Base-by-base conservation (phyloP, 2,888 invertebrate genomes). In the Aspidiotus rigidus region DNA sequence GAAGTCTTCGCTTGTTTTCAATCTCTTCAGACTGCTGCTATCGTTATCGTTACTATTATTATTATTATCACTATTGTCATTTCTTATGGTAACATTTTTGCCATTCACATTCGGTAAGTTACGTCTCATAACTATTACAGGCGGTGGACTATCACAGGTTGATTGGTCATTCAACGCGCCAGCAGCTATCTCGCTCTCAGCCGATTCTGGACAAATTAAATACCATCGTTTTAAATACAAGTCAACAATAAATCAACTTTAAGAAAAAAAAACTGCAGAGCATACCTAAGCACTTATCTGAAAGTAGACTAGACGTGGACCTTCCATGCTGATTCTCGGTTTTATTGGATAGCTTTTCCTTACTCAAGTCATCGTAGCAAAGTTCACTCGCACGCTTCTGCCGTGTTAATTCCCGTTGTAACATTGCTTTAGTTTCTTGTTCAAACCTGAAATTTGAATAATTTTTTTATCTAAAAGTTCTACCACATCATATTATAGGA, bases 401-500 rank as follows among this genome's bases (percentile, higher is more conserved):
- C 15, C 63, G 53, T 11, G 62, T 71, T 41, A 56, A 63, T 74
- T 80, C 80, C 66, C 80, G 76, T 69, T 78, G 79, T 28, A 90
- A 78, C 81, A 87, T 84, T 69, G 87, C 85, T 78, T 86, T 84
- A 2, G 89, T 86, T 78, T 90, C 90, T 76, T 87, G 82, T 76
- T 88, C 88, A 78, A 89, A 88, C 76, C 87, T 75, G 49, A 55
- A 57, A 57, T n/a, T 3, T 57, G 7, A 57, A 57, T 11, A 1
- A 15, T 7, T 11, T 57, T 15, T 57, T 57, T 11, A 28, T 5
- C 28, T 28, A 28, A 28, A 28, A 28, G 2, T 28, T 28, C 5
- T 28, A 28, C 28, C 28, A 3, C 28, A 28, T 28, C 28, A 28
- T 28, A 28, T 28, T 5, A 28, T 28, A 28, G 5, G 28, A 15